Conservation (phyloP, 2,113 vertebrate species). For the Etheostoma cragini region DNA sequence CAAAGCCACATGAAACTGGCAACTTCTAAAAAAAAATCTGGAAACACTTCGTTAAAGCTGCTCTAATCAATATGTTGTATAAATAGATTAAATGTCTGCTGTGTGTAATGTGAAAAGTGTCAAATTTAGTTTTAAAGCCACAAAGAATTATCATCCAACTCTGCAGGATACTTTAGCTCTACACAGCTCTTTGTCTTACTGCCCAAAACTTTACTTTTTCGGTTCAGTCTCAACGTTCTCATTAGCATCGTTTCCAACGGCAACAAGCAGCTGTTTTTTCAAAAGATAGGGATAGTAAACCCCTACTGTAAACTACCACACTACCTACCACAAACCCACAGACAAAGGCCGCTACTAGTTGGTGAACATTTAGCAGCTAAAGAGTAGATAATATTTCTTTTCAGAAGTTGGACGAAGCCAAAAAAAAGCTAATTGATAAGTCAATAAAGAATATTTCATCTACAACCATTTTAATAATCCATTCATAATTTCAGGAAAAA, state of each 20-base stretch:
- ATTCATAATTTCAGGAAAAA: background rate
- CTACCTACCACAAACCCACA: background rate
- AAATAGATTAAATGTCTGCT: background rate
- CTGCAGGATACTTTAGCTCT: background rate
- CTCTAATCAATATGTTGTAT: slow-evolving; percentile 36
- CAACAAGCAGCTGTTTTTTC: too few relatives aligned
- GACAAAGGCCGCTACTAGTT: background rate
- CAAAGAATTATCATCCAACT: background rate
- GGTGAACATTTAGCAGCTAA: background rate
- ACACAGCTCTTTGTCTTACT: background rate
- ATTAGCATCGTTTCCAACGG: background rate
- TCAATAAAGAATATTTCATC: too few relatives aligned
- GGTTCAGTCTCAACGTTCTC: background rate
- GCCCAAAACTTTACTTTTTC: background rate
- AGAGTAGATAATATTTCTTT: too few relatives aligned
- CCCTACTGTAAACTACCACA: background rate
- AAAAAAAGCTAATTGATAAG: background rate
- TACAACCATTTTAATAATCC: too few relatives aligned
- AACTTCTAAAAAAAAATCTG: background rate
- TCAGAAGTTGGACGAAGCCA: background rate
- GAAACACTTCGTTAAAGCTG: slow-evolving; percentile 19
- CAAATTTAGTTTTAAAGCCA: background rate
- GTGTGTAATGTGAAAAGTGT: background rate
- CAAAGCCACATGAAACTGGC: slow-evolving; percentile 22
- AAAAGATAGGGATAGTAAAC: too few relatives aligned